phyloP scores from a whole-genome alignment of 2,113 vertebrate species.

The Actenoides hombroni region DNA sequence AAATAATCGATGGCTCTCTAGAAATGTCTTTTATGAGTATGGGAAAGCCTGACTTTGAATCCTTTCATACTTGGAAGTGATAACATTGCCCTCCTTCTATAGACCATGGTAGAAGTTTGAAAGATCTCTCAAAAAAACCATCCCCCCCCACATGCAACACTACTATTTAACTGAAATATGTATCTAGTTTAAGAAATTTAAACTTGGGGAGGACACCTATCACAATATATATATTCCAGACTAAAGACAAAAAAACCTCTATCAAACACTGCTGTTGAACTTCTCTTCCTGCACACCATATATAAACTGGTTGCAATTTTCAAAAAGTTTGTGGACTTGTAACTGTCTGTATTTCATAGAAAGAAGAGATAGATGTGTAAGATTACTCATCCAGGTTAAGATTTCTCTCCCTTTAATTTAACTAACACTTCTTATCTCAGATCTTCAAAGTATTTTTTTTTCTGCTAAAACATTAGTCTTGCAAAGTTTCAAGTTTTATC shows the following conservation, averaged over 20 bases:
- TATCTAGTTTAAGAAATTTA: background rate
- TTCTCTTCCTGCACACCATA: background rate
- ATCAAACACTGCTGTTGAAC: background rate
- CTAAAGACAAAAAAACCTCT: background rate
- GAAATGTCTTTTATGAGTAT: background rate
- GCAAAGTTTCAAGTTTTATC: background rate
- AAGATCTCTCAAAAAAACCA: background rate
- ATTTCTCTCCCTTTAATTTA: background rate
- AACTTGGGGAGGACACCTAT: background rate
- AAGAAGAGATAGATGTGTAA: background rate
- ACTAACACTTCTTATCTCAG: background rate
- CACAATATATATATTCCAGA: background rate
- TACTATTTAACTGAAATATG: background rate
- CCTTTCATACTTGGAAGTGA: background rate
- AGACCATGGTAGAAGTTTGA: accelerated
- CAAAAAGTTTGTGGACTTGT: background rate
- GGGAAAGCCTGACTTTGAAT: background rate
- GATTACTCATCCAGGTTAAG: background rate
- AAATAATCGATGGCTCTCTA: background rate
- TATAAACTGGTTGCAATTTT: background rate
- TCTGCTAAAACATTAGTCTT: background rate
- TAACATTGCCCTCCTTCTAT: background rate
- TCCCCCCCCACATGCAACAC: background rate
- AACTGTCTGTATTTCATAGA: background rate
- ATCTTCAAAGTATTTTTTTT: background rate